phyloP scores from a whole-genome alignment of 2,888 invertebrate genomes.

The Gisinianus flammeolus region DNA sequence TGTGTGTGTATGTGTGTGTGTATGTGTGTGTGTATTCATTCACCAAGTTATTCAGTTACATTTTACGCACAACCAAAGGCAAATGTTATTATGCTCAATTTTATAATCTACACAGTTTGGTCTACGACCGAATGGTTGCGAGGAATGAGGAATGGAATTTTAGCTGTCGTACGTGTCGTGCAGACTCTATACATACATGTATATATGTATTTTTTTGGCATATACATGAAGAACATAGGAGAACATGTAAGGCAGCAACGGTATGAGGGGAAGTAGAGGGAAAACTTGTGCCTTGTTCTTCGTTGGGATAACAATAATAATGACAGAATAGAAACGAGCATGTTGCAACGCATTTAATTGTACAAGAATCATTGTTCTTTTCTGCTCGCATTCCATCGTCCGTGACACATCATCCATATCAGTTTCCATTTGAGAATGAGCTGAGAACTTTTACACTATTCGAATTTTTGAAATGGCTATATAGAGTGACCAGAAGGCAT shows the following conservation, averaged over 20 bases:
- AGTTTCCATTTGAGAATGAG: slow-evolving; percentile 12
- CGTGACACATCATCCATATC: slow-evolving; percentile 16
- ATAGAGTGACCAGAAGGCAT: no score
- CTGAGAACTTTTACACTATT: not conserved
- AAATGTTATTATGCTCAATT: slow-evolving; percentile 31
- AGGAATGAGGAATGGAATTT: slow-evolving; percentile 30
- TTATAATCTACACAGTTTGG: slow-evolving; percentile 17
- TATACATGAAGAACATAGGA: not conserved
- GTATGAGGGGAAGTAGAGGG: not conserved
- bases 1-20: not conserved
- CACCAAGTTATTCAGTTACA: slow-evolving; percentile 13
- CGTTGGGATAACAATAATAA: not conserved
- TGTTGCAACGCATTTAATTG: slow-evolving; percentile 19
- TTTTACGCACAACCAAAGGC: slow-evolving; percentile 22
- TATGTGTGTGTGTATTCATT: not conserved
- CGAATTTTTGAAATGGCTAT: not conserved
- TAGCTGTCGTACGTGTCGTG: slow-evolving; percentile 15
- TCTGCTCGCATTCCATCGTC: slow-evolving; percentile 42
- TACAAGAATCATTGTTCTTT: slow-evolving; percentile 37
- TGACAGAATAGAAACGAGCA: not conserved
- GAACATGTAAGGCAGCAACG: not conserved
- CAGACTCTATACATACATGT: not conserved
- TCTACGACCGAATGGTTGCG: slow-evolving; percentile 18
- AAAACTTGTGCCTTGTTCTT: not conserved
- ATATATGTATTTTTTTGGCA: not conserved